Conservation (phyloP, 1,140 invertebrate genomes). For the Penaeus japonicus region DNA sequence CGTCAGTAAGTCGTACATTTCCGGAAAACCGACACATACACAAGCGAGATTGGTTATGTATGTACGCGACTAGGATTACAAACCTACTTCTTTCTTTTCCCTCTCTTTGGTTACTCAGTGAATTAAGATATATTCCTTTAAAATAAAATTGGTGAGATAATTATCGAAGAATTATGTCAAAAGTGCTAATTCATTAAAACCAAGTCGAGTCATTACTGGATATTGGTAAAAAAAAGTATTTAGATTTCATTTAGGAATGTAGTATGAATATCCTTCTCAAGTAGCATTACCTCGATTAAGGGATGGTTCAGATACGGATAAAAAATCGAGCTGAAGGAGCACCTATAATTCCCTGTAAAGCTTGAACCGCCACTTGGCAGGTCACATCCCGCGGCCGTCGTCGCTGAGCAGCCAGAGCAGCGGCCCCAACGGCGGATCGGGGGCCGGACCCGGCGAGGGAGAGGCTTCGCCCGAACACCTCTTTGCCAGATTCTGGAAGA, state of each 20-base stretch:
- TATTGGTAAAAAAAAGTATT: too few relatives aligned
- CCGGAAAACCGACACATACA: background rate
- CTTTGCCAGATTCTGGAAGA: conserved; percentile 55
- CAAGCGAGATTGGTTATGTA: background rate
- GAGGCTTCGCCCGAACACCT: conserved; percentile 43
- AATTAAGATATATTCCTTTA: background rate
- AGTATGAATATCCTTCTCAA: too few relatives aligned
- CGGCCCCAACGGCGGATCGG: background rate
- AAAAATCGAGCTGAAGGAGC: too few relatives aligned
- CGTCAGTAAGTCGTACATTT: conserved; percentile 35
- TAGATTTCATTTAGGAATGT: too few relatives aligned
- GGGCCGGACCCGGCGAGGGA: background rate
- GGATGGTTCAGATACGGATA: too few relatives aligned
- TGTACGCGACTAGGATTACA: background rate
- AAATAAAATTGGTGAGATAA: background rate
- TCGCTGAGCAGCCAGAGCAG: background rate
- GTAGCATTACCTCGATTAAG: too few relatives aligned
- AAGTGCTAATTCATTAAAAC: too few relatives aligned
- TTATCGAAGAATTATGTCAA: background rate
- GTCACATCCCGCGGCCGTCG: background rate
- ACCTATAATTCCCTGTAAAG: too few relatives aligned
- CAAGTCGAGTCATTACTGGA: too few relatives aligned
- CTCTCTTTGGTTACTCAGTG: background rate
- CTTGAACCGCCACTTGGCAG: background rate
- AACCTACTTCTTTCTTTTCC: background rate